These are phyloP conservation scores for Halcyon malimbica DNA, from an alignment of 2,113 vertebrate species.

Conservation along the genomic window DNA sequence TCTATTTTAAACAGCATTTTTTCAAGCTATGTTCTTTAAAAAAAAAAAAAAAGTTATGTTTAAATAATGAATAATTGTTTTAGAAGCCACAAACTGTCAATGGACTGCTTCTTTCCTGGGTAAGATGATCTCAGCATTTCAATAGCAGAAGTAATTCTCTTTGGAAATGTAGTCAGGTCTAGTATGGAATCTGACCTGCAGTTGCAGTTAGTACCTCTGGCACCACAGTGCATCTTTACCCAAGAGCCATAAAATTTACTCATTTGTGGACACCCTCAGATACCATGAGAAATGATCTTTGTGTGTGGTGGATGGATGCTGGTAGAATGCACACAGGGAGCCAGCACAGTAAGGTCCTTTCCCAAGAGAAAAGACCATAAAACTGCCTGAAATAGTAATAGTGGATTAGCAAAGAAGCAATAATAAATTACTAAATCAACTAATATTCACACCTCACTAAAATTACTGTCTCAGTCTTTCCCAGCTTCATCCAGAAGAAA, in stretches of 20 bases:
- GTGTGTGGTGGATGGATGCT: neutral
- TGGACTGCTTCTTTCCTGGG: neutral
- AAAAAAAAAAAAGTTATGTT: neutral
- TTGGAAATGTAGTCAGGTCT: neutral
- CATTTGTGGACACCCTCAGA: neutral
- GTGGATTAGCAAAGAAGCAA: neutral
- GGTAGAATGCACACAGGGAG: neutral
- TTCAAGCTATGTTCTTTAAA: neutral
- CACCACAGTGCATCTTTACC: neutral
- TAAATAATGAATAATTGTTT: neutral
- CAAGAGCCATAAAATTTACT: neutral
- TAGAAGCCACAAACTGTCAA: neutral
- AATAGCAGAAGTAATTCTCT: neutral
- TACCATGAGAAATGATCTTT: neutral
- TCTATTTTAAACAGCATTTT: neutral
- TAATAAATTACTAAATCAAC: neutral
- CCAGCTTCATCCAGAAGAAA: neutral
- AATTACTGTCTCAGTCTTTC: neutral
- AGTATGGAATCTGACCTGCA: neutral
- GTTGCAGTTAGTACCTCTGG: neutral
- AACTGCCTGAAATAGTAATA: neutral
- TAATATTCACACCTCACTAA: neutral
- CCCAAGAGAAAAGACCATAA: neutral
- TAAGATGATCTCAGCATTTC: neutral
- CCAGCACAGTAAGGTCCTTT: neutral